A percentile compares a stretch with the other conserved stretches of the same genome.
Evolutionary conservation across 2,113 vertebrate species (phyloP).

Genomic region (Archilochus colubris): DNA sequence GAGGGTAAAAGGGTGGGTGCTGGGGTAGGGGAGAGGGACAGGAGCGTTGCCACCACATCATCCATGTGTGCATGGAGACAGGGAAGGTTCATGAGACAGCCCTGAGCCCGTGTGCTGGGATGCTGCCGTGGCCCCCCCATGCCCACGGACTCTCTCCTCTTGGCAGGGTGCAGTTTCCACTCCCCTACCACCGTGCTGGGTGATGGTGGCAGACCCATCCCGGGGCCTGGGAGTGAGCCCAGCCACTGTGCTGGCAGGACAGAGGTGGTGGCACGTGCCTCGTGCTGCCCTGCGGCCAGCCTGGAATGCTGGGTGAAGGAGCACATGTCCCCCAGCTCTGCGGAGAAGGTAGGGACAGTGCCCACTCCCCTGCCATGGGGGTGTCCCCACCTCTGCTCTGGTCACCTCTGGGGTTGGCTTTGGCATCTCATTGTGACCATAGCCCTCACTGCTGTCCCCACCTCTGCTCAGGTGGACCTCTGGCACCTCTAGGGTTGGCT

Average conservation of each 20-base stretch:
- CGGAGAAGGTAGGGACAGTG: constrained; percentile 69
- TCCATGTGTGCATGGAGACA: rapidly evolving
- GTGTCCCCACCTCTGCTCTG: background rate
- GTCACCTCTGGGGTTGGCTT: no score
- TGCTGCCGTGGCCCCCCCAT: rapidly evolving
- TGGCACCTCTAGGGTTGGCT: no score
- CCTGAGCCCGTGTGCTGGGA: rapidly evolving
- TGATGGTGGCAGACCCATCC: constrained; percentile 16
- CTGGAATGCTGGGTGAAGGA: constrained; percentile 83
- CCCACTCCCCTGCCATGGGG: rapidly evolving
- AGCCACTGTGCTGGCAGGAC: constrained; percentile 54
- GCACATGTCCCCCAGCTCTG: background rate
- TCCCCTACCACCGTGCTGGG: background rate
- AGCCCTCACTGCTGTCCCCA: no score
- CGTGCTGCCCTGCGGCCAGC: constrained; percentile 77
- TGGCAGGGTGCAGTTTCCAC: constrained; percentile 80
- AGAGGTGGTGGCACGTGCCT: constrained; percentile 49
- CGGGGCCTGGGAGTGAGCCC: background rate
- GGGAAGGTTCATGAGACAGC: background rate
- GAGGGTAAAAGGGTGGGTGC: background rate
- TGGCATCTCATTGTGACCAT: no score
- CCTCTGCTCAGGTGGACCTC: no score
- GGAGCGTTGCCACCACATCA: no score
- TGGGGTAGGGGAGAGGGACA: background rate
- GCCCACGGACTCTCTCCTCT: background rate